Base-by-base conservation (phyloP, 1,140 invertebrate species). In the Mercenaria mercenaria region DNA sequence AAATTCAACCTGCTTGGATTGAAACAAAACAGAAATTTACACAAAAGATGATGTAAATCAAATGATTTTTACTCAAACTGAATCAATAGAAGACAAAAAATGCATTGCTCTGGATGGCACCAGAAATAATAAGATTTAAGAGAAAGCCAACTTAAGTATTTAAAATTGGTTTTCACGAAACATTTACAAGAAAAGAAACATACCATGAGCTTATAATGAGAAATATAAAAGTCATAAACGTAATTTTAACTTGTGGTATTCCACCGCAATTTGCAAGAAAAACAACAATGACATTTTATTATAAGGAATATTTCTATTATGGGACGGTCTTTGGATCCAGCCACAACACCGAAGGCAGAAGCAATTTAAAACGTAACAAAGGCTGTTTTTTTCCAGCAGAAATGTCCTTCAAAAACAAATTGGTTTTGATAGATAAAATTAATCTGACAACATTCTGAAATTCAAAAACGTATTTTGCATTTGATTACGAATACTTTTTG, bases 1-100 rank as follows among this genome's bases (percentile, higher is more conserved):
- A 91, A 83, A 67, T 94, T 94, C 67, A 41, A 29, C 80, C 92
- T 0, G 91, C 91, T 18, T 95, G 94, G 94, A 91, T 91, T 56
- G 92, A 93, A 59, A 43, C 74, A 56, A 77, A 77, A 13, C 26
- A 32, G 76, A 81, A 32, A 72, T 80, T 0, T 37, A 43, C 32
- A 23, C 11, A 32, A 72, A 56, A 11, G 69, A 81, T 34, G 77
- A 69, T 67, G 15, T 18, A 29, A 79, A 77, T 64, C 39, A 59
- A 29, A 47, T 89, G 11, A 32, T 23, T 47, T 13, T 50, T n/a
- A 23, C n/a, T n/a, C 13, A 64, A 18, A 23, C 32, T 15, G 39
- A 13, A 52, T 29, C 81, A 11, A 20, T 77, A 3, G 15, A 80
- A 10, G 52, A 79, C 18, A 23, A 67, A 20, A 56, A 85, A 26